Evolutionary conservation across 2,888 invertebrate species (phyloP), one percentile per base, ranked within the genome.

Genomic region (Polylopha cassiicola): DNA sequence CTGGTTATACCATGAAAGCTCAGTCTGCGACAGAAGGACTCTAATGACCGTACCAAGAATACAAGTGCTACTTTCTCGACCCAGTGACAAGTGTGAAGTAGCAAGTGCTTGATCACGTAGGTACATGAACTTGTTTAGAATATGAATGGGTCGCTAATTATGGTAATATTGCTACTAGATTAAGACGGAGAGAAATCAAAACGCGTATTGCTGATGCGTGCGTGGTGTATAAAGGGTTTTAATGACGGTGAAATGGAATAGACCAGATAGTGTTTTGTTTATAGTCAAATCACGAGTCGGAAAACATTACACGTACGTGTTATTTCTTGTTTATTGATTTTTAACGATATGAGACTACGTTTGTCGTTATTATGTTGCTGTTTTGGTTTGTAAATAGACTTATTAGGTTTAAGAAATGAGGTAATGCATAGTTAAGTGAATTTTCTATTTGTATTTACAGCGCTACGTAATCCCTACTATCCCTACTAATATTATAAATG

Each of bases 61-160:
- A 66, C 52, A 57, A 55, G 65, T 61, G 58, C 71, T 55, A 74
- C 79, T 81, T 80, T 79, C 78, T 42, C 68, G 62, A 57, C 65
- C 65, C 48, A 53, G 45, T 49, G 48, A 39, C 39, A 41, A 57
- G 52, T 53, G 49, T 43, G 51, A 56, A 57, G 49, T 53, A 56
- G 47, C 53, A 44, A 44, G 43, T 44, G 41, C 36, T 33, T 17
- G 27, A 28, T 32, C 32, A 22, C 24, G 10, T 30, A 30, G 38
- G 48, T 45, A 48, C 44, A 37, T 44, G 39, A 41, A 45, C 50
- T 37, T 37, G 41, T 36, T 44, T 14, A 18, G 47, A 43, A 44
- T 47, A 39, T 39, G 37, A 50, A 48, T 43, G 43, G 31, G 9
- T 21, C 20, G 22, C 33, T 30, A 23, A 42, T 44, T 48, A 30